Evolutionary conservation across 1,140 invertebrate genomes (phyloP).

Genomic region (Drosophila seguyi): DNA sequence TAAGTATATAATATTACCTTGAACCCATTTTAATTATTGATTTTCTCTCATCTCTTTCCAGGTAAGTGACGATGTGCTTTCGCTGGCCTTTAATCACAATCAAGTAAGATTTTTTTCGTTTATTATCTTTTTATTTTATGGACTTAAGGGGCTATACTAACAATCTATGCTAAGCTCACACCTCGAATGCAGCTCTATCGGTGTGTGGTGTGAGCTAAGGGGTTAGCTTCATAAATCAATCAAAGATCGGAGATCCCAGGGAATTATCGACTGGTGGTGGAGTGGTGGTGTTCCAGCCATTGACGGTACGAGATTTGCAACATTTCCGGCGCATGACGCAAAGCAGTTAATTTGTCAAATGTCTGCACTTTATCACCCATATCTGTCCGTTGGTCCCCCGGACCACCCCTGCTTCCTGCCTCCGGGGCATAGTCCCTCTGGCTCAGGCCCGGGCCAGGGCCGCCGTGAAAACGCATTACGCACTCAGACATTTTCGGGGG

Average conservation of each 20-base stretch:
- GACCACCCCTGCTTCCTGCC: neutral
- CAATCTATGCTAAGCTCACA: conserved; percentile 21
- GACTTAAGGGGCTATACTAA: neutral
- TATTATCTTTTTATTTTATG: conserved; percentile 28
- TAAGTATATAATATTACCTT: neutral
- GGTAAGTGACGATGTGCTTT: conserved; percentile 84
- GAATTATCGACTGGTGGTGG: conserved; percentile 4
- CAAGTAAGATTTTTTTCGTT: conserved; percentile 72
- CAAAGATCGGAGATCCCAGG: conserved; percentile 28
- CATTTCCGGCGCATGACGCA: conserved; percentile 77
- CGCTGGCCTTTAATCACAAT: conserved; percentile 80
- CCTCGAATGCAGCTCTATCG: conserved; percentile 8
- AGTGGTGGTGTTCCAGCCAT: conserved; percentile 32
- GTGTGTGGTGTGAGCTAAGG: neutral
- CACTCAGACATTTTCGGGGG: conserved; percentile 74
- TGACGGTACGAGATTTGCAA: conserved; percentile 67
- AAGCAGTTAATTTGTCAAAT: conserved; percentile 84
- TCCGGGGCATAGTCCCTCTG: conserved; percentile 4
- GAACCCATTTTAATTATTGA: conserved; percentile 6
- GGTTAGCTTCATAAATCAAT: conserved; percentile 54
- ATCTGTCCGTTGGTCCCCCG: conserved; percentile 51
- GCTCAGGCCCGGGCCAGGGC: neutral
- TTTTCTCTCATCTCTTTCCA: conserved; percentile 50
- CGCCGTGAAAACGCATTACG: conserved; percentile 76
- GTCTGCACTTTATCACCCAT: conserved; percentile 84